Evolutionary conservation across 2,113 vertebrate species (phyloP).

Genomic region (Oxyura jamaicensis): DNA sequence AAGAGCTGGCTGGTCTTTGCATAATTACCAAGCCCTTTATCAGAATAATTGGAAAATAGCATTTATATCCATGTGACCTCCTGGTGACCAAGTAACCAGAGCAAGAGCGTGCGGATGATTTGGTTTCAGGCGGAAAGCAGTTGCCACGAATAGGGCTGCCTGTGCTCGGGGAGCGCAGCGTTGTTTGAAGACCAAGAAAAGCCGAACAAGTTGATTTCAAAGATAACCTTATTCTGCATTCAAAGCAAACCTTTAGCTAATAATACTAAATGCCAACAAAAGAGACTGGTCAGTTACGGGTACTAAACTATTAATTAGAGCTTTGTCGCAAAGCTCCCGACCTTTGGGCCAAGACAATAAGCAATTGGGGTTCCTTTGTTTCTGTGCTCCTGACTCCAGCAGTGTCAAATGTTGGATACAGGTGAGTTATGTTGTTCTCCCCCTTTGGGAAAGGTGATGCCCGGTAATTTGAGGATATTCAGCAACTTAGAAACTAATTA

Average conservation of each 20-base stretch:
- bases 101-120: not conserved
- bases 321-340: constrained; percentile 82
- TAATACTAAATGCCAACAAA: constrained; percentile 53
- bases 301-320: constrained; percentile 93
- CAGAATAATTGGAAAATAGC: not conserved
- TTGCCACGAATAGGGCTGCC: not conserved
- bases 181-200: constrained; percentile 22
- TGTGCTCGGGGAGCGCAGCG: not conserved
- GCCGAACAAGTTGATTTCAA: not conserved
- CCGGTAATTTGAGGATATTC: constrained; percentile 85
- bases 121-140: not conserved
- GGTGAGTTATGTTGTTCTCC: constrained; percentile 60
- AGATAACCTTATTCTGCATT: constrained; percentile 13
- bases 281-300: constrained; percentile 80
- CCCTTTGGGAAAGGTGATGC: constrained; percentile 76
- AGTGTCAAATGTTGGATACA: constrained; percentile 88
- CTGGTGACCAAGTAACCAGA: constrained; percentile 18
- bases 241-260: constrained; percentile 66
- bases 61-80: constrained; percentile 1
- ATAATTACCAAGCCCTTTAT: not conserved
- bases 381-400: constrained; percentile 69
- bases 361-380: constrained; percentile 80
- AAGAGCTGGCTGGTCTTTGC: not conserved
- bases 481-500: constrained; percentile 85
- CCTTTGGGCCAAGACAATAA: constrained; percentile 84